phyloP scores from a whole-genome alignment of 2,113 vertebrate genomes.

The Casuarius casuarius region DNA sequence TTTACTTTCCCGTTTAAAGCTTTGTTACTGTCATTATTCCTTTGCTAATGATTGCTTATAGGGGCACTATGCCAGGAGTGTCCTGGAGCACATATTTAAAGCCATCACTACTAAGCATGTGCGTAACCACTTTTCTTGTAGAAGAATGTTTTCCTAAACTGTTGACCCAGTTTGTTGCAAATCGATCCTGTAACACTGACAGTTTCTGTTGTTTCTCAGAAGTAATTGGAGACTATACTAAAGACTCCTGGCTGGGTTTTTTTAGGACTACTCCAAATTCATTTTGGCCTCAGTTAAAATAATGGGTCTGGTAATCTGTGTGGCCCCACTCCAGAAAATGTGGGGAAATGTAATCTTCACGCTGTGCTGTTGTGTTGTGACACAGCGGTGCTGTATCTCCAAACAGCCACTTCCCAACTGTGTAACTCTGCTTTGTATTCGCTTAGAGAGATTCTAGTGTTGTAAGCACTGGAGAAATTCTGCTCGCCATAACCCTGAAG shows the following conservation, averaged over 20 bases:
- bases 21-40: not conserved
- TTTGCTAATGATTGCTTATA: not conserved
- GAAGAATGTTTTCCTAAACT: not conserved
- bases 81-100: not conserved
- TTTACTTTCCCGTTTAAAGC: not conserved
- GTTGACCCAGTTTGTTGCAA: not conserved
- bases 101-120: too few relatives aligned
- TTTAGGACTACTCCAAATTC: not conserved
- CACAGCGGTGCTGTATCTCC: not conserved
- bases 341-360: too few relatives aligned
- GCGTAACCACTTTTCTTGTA: not conserved
- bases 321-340: not conserved
- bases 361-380: not conserved
- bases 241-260: not conserved
- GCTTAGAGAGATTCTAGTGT: not conserved
- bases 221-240: not conserved
- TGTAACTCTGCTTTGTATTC: not conserved
- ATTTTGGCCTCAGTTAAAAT: not conserved
- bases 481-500: not conserved
- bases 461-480: not conserved
- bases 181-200: not conserved
- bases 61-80: too few relatives aligned
- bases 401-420: not conserved
- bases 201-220: not conserved
- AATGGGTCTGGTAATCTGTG: not conserved